Conservation (phyloP, 2,797 vertebrate species). For the Leuciscus waleckii region DNA sequence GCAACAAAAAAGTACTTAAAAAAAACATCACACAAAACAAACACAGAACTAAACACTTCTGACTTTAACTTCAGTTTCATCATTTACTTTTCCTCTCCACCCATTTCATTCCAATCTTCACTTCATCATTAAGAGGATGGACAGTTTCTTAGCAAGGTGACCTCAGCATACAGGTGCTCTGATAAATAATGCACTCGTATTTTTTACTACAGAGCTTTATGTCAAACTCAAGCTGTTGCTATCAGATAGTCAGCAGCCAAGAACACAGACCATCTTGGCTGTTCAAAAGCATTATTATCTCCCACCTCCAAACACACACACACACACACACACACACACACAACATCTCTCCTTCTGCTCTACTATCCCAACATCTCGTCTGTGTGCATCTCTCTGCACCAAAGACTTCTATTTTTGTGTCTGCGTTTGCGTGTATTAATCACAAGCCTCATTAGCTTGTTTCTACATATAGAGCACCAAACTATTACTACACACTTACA, state of each 20-base stretch:
- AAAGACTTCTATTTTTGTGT: constrained; percentile 22
- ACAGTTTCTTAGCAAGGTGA: constrained; percentile 72
- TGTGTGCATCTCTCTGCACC: constrained; percentile 16
- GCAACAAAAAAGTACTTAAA: background rate
- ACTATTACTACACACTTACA: constrained; percentile 20
- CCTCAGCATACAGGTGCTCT: constrained; percentile 56
- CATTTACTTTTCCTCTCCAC: background rate
- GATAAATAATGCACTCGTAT: constrained; percentile 52
- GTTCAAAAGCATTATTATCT: constrained; percentile 43
- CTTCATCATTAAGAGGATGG: constrained; percentile 54
- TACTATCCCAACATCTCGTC: background rate
- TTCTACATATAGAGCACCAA: constrained; percentile 23
- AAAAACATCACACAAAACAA: background rate
- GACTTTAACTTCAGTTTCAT: constrained; percentile 23
- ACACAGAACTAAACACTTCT: background rate
- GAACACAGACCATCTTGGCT: constrained; percentile 46
- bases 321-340: constrained; percentile 4
- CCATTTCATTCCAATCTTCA: constrained; percentile 41
- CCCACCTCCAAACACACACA: constrained; percentile 9
- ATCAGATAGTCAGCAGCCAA: constrained; percentile 50
- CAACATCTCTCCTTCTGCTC: constrained; percentile 35
- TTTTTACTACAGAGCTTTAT: constrained; percentile 34
- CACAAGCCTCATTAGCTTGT: constrained; percentile 46
- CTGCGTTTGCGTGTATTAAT: constrained; percentile 29
- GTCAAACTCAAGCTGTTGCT: constrained; percentile 46